phyloP scores from a whole-genome alignment of 2,888 invertebrate species.

The Cheilosia soror region DNA sequence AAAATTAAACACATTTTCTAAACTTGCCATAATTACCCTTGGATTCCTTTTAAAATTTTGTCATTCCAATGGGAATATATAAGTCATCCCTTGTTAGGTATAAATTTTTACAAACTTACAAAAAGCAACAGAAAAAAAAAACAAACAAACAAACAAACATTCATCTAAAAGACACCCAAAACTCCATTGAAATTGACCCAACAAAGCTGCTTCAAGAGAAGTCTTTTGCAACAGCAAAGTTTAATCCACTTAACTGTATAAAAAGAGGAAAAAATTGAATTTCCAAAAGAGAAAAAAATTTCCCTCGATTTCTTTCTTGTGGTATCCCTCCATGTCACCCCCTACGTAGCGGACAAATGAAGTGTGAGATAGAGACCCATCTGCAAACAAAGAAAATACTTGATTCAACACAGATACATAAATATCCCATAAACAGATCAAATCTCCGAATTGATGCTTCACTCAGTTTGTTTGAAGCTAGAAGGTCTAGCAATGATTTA shows the following conservation, averaged over 20 bases:
- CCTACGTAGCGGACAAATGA: too few relatives aligned
- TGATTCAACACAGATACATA: not conserved
- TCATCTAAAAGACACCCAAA: not conserved
- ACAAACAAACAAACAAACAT: not conserved
- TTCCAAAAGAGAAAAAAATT: too few relatives aligned
- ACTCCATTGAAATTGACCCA: not conserved
- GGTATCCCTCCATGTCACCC: too few relatives aligned
- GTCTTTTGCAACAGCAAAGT: not conserved
- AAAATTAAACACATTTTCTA: too few relatives aligned
- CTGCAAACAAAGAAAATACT: not conserved
- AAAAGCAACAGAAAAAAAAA: not conserved
- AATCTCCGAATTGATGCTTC: too few relatives aligned
- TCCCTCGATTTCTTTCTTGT: too few relatives aligned
- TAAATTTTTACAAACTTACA: too few relatives aligned
- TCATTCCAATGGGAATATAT: too few relatives aligned
- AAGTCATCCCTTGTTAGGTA: too few relatives aligned
- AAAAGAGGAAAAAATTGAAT: not conserved
- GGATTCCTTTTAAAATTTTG: too few relatives aligned
- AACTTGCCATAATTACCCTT: too few relatives aligned
- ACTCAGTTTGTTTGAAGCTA: not conserved
- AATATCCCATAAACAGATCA: not conserved
- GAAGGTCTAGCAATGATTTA: not conserved
- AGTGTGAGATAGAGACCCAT: too few relatives aligned
- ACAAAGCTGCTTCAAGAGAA: not conserved
- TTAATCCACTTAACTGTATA: conserved; percentile 2